Base-by-base conservation (phyloP, 2,797 vertebrate genomes). In the Anableps anableps region DNA sequence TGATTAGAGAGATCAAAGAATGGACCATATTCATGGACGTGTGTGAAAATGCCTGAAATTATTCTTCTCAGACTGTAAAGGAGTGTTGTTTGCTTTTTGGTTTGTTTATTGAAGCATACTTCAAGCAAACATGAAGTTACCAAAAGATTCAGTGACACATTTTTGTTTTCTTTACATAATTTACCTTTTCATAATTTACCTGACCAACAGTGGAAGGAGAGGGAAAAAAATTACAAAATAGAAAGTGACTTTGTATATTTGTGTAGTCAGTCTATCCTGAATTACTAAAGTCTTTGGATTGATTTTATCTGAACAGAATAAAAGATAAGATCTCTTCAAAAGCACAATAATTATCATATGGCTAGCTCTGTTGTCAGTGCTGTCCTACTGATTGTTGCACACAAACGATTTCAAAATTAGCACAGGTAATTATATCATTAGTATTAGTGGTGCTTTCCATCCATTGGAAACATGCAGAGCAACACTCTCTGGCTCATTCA, bases 1-100 rank as follows among this genome's bases (percentile, higher is more conserved):
- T 47, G 75, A 71, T 73, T 36, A 74, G 43, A 78, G 21, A 78
- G 48, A 85, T 80, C 45, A 80, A 47, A 78, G 8, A 76, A 79
- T 73, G 36, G 23, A 71, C 58, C 55, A 26, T 36, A 85, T 82
- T 83, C 72, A 66, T 72, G 29, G 53, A 16, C 3, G 17, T 17
- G 9, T 23, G 60, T 38, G 53, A 51, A 68, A 41, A 48, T 78
- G 43, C 58, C 5, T 34, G 7, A 76, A 73, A 74, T 7, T 62
- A 29, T 26, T 13, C 8, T 68, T 60, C n/a, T 11, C 31, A 55
- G 10, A 75, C 13, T 21, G 48, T 26, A 38, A 36, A 71, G 41
- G 26, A 74, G 14, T 29, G 2, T 43, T 29, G 2, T 43, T 77
- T 64, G 38, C 5, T 34, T 1, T 70, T 76, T 47, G 45, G 43